These are phyloP conservation scores for Habrosyne pyritoides DNA, from an alignment of 2,888 invertebrate genomes.

Conservation along the genomic window DNA sequence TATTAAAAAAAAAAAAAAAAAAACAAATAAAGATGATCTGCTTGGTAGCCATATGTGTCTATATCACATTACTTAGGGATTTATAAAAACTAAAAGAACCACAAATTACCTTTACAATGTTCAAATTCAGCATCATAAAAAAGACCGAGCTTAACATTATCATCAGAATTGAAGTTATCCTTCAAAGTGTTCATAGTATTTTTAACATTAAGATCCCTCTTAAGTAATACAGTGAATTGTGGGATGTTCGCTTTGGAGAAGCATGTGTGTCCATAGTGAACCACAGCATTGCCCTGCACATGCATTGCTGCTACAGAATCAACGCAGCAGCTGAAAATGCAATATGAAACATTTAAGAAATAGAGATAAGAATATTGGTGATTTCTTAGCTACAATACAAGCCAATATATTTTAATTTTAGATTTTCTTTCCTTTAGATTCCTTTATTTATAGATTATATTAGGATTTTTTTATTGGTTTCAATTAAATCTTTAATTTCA, in stretches of 20 bases:
- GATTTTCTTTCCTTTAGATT: too few species aligned
- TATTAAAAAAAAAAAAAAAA: too few species aligned
- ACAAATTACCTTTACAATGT: constrained; percentile 80
- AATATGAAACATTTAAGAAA: background rate
- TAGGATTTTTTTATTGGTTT: too few species aligned
- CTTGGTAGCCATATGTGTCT: background rate
- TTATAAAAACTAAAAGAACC: background rate
- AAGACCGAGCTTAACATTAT: constrained; percentile 71
- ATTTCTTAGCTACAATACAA: too few species aligned
- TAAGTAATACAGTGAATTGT: constrained; percentile 89
- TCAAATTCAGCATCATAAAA: constrained; percentile 88
- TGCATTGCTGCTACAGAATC: constrained; percentile 96
- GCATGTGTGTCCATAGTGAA: constrained; percentile 97
- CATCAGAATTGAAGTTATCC: constrained; percentile 52
- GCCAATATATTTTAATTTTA: too few species aligned
- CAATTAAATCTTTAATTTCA: too few species aligned
- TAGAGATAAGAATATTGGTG: too few species aligned
- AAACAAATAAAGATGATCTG: too few species aligned
- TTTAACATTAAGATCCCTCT: constrained; percentile 81
- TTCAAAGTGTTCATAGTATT: constrained; percentile 37
- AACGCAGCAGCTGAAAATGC: constrained; percentile 90
- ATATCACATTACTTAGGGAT: too few species aligned
- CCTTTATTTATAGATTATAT: too few species aligned
- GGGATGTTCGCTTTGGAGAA: constrained; percentile 91
- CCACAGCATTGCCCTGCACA: constrained; percentile 91